These are phyloP conservation scores for Pseudolycoriella hygida DNA, from an alignment of 2,888 invertebrate species.

Conservation along the genomic window DNA sequence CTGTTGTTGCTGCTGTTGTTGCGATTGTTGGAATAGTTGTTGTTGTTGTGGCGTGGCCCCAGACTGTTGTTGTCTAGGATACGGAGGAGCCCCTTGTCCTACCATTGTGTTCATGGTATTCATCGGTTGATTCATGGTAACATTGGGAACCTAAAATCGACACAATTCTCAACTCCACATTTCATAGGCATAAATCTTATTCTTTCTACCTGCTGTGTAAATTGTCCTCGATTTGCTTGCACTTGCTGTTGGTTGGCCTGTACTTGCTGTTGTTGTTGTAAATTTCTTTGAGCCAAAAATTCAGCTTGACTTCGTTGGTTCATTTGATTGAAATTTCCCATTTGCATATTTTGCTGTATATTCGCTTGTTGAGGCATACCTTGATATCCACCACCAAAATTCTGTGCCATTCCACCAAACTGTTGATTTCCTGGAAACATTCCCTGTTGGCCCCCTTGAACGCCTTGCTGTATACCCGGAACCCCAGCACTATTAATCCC, in stretches of 20 bases:
- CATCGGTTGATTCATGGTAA: conserved; percentile 47
- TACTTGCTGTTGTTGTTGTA: conserved; percentile 16
- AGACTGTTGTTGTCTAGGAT: conserved; percentile 43
- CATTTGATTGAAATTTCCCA: conserved; percentile 27
- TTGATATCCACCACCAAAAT: conserved; percentile 39
- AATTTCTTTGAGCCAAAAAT: conserved; percentile 16
- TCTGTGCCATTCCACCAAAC: conserved; percentile 34
- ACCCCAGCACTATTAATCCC: background rate
- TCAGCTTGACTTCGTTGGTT: conserved; percentile 22
- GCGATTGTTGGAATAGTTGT: conserved; percentile 23
- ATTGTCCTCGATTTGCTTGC: conserved; percentile 24
- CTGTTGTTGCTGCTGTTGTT: conserved; percentile 24
- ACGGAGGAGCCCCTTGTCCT: conserved; percentile 51
- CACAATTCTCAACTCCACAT: too few species aligned
- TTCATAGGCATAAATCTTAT: too few species aligned
- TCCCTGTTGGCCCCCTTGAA: conserved; percentile 13
- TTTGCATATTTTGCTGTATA: conserved; percentile 21
- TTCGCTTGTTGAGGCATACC: conserved; percentile 29
- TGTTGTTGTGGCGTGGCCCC: conserved; percentile 20
- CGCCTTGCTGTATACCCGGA: conserved; percentile 5
- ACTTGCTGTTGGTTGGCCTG: conserved; percentile 13
- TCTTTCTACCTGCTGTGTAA: conserved; percentile 41
- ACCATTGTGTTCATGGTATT: conserved; percentile 48
- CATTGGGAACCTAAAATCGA: too few species aligned
- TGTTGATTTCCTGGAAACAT: conserved; percentile 10